Conservation (phyloP, 30 jellyfish, hydroid and myxozoan species). For the Aurelia coerulea region DNA sequence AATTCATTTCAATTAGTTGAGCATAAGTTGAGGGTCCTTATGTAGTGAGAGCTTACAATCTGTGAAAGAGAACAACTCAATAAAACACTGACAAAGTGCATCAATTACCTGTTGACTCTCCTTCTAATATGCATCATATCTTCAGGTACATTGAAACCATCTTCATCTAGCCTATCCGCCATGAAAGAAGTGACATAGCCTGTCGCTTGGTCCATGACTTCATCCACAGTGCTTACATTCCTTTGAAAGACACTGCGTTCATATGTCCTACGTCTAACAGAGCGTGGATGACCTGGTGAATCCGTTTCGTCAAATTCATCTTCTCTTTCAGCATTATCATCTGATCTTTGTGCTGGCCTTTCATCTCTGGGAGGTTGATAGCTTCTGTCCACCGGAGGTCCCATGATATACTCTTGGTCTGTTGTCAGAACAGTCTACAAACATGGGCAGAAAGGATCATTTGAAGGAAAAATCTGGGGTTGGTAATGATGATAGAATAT, state of each 20-base stretch:
- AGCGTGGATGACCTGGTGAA: constrained; percentile 34
- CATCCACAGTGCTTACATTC: constrained; percentile 60
- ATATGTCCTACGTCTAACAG: constrained; percentile 39
- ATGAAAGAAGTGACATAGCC: constrained; percentile 59
- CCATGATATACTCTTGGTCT: constrained; percentile 9
- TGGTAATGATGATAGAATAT: too few relatives aligned
- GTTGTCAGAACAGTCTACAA: too few relatives aligned
- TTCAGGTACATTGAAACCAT: constrained; percentile 71
- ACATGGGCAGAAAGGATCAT: too few relatives aligned
- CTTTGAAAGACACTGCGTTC: constrained; percentile 31
- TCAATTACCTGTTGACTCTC: constrained; percentile 44
- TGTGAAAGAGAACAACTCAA: neutral
- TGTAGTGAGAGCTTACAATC: neutral
- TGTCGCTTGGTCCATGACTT: constrained; percentile 67
- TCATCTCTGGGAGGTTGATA: constrained; percentile 32
- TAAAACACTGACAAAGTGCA: neutral
- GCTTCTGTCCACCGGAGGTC: constrained; percentile 48
- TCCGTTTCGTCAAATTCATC: constrained; percentile 48
- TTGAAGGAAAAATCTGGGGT: too few relatives aligned
- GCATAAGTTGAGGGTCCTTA: too few relatives aligned
- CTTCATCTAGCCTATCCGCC: constrained; percentile 75
- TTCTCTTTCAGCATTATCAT: constrained; percentile 3
- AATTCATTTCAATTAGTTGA: too few relatives aligned
- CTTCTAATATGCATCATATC: constrained; percentile 36
- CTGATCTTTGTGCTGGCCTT: neutral